These are phyloP conservation scores for Hyperoplus immaculatus DNA, from an alignment of 2,797 vertebrate species.

Conservation along the genomic window DNA sequence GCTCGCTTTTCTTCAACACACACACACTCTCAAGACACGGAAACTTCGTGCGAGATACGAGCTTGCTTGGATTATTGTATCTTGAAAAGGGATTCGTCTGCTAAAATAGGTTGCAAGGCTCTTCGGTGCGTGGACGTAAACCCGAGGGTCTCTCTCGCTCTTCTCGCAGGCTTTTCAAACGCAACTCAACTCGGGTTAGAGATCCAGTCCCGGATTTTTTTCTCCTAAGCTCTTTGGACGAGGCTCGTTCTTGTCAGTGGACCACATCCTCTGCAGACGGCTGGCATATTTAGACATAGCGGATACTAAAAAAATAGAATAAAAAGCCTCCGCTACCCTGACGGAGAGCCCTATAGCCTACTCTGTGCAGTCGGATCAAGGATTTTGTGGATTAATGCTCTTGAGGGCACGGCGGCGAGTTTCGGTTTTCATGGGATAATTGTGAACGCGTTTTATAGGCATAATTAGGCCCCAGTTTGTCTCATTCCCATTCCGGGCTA, in stretches of 20 bases:
- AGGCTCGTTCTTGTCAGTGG: slow-evolving; percentile 50
- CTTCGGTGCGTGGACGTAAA: slow-evolving; percentile 59
- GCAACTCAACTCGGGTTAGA: slow-evolving; percentile 60
- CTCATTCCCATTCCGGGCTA: neutral
- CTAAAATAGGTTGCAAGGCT: slow-evolving; percentile 57
- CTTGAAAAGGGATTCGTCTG: slow-evolving; percentile 45
- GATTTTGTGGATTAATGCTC: slow-evolving; percentile 88
- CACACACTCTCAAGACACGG: slow-evolving; percentile 52
- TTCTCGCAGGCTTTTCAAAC: slow-evolving; percentile 22
- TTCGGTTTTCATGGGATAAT: slow-evolving; percentile 73
- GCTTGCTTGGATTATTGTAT: slow-evolving; percentile 71
- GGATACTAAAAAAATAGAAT: slow-evolving; percentile 31
- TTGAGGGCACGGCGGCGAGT: slow-evolving; percentile 72
- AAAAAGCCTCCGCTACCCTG: slow-evolving; percentile 39
- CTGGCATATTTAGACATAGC: slow-evolving; percentile 61
- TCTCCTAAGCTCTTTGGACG: slow-evolving; percentile 55
- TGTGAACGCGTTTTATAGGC: slow-evolving; percentile 43
- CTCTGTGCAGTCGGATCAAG: slow-evolving; percentile 80
- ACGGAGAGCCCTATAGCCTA: slow-evolving; percentile 42
- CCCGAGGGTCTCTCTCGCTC: slow-evolving; percentile 49
- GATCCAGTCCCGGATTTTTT: slow-evolving; percentile 69
- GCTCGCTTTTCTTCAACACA: slow-evolving; percentile 59
- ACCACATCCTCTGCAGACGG: slow-evolving; percentile 64
- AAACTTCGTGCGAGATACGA: slow-evolving; percentile 71
- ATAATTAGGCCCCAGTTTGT: slow-evolving; percentile 55